Evolutionary conservation across 1,140 invertebrate genomes (phyloP).

Genomic region (Cataglyphis hispanica): DNA sequence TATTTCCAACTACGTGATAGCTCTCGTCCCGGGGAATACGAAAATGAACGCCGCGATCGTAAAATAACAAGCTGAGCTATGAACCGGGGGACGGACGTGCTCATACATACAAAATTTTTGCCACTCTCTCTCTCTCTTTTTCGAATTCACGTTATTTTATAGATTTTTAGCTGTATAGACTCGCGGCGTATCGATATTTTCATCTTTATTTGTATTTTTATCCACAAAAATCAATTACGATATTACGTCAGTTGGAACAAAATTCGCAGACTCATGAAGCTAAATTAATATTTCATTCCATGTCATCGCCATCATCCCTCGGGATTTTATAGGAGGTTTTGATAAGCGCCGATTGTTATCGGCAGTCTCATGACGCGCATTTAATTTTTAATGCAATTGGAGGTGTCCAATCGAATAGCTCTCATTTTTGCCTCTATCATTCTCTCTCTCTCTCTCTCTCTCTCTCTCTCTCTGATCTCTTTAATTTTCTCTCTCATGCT

Average conservation of each 20-base stretch:
- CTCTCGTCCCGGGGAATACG: slow-evolving; percentile 42
- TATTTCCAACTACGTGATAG: slow-evolving; percentile 56
- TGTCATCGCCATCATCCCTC: slow-evolving; percentile 40
- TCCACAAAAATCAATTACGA: slow-evolving; percentile 33
- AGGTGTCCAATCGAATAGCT: slow-evolving; percentile 50
- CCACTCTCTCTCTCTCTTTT: background rate
- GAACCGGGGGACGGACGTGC: slow-evolving; percentile 37
- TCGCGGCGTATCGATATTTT: background rate
- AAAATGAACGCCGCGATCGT: slow-evolving; percentile 54
- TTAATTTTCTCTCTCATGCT: background rate
- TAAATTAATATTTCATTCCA: slow-evolving; percentile 58
- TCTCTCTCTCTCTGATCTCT: background rate
- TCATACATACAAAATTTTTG: slow-evolving; percentile 49
- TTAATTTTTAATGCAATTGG: slow-evolving; percentile 75
- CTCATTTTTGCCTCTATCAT: background rate
- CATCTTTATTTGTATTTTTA: slow-evolving; percentile 22
- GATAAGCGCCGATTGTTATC: slow-evolving; percentile 64
- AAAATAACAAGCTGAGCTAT: slow-evolving; percentile 57
- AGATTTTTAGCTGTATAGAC: background rate
- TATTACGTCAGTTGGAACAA: slow-evolving; percentile 23
- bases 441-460: background rate
- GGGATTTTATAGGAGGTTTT: slow-evolving; percentile 45
- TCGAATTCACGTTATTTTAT: background rate
- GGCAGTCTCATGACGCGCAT: slow-evolving; percentile 59
- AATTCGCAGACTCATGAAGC: slow-evolving; percentile 44